Evolutionary conservation across 2,113 vertebrate genomes (phyloP), one percentile per base, ranked within the genome.

Genomic region (Neolamprologus ventralis): DNA sequence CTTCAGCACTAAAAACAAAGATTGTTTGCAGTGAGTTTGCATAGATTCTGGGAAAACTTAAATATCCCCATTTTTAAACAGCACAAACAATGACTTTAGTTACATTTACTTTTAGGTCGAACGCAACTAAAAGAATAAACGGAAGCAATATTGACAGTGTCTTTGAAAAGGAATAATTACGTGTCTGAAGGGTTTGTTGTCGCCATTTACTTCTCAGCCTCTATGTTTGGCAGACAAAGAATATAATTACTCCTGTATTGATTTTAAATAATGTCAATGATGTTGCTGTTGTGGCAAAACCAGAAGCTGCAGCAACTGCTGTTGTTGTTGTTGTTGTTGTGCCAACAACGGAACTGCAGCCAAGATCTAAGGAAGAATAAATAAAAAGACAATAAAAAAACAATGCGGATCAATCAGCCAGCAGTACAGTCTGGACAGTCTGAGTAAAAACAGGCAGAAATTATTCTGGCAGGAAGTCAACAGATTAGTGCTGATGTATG

Each of bases 231-330:
- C 13, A 57, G 28, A 28, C 53, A 87, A 49, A 57, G 33, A 51
- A 87, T 16, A 83, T 47, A 88, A 93, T 93, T 71, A 89, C n/a
- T 14, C 71, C 37, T 49, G 37, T 60, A 90, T 83, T 87, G 93
- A 87, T 91, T 92, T 31, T 40, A 9, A 83, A 80, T 63, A 21
- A 85, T 31, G 65, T 83, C 87, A 87, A 79, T 89, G 58, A 80
- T 1, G 14, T 81, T 83, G 73, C 53, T 84, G 60, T 85, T 91
- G 82, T 81, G 58, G 51, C 83, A 89, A 85, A 83, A 85, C 42
- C n/a, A 51, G n/a, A 73, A 51, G 83, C 33, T 53, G 78, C 37
- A 33, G 49, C 19, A 40, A 6, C 31, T 51, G 53, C 6, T 54
- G 51, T 12, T 80, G 31, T 68, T 79, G 57, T 81, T 73, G 19